A percentile compares a stretch with the other conserved stretches of the same genome.
phyloP scores from a whole-genome alignment of 2,113 vertebrate genomes.

The Gymnocephalus cernua region DNA sequence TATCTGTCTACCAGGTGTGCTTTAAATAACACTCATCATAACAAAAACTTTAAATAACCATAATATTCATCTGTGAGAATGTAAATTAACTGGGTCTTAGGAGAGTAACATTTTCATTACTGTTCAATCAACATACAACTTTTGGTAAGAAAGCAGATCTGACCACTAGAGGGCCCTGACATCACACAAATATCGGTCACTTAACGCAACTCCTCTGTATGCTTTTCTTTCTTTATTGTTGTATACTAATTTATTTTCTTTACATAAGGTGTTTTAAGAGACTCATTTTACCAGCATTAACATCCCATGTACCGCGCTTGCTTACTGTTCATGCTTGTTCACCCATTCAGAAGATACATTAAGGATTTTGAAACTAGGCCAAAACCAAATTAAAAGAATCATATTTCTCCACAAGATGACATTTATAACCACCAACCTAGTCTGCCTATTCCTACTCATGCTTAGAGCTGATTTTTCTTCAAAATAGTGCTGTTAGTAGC shows the following conservation, averaged over 20 bases:
- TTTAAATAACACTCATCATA: not conserved
- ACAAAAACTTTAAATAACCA: not conserved
- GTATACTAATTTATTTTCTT: conserved; percentile 3
- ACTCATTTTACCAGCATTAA: conserved; percentile 20
- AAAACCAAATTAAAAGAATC: conserved; percentile 50
- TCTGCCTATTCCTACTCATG: conserved; percentile 64
- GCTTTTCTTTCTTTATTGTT: conserved; percentile 15
- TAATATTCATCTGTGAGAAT: not conserved
- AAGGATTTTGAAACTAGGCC: conserved; percentile 51
- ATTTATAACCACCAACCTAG: conserved; percentile 59
- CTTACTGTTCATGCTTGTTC: conserved; percentile 26
- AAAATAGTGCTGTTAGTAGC: conserved; percentile 73
- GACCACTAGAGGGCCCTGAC: conserved; percentile 64
- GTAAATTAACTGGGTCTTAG: not conserved
- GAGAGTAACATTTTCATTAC: not conserved
- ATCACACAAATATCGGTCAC: not conserved
- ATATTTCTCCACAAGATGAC: conserved; percentile 43
- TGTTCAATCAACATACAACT: not conserved
- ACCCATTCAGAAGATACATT: conserved; percentile 36
- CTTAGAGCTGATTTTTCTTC: conserved; percentile 61
- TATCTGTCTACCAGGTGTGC: not conserved
- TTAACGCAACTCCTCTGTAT: not conserved
- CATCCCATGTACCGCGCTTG: conserved; percentile 5
- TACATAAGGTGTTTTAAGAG: conserved; percentile 14
- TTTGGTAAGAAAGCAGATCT: not conserved